Percentiles rank a stretch among this genome's conserved stretches.
Evolutionary conservation across 2,797 vertebrate genomes (phyloP).

Genomic region (Stomatorhinus walkeri): DNA sequence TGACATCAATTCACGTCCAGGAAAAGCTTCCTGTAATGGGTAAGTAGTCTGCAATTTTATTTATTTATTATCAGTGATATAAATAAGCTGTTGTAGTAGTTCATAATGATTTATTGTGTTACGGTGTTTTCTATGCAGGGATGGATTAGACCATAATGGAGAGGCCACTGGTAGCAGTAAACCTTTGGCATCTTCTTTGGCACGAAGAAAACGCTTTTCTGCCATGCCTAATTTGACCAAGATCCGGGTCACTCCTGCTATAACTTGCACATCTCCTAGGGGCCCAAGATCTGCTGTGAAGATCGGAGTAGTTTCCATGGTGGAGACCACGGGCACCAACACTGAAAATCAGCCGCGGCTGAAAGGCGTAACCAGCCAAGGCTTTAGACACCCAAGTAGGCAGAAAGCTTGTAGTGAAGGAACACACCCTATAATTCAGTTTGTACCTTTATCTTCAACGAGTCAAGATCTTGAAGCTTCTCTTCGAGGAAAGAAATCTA

Average conservation of each 20-base stretch:
- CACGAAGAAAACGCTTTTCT: slow-evolving; percentile 79
- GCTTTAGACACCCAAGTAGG: slow-evolving; percentile 48
- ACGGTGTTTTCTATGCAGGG: slow-evolving; percentile 43
- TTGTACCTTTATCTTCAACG: slow-evolving; percentile 22
- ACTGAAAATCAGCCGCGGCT: slow-evolving; percentile 37
- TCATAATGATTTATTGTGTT: background rate
- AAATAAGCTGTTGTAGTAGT: background rate
- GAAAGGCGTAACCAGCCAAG: slow-evolving; percentile 34
- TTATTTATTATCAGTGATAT: background rate
- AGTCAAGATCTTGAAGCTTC: background rate
- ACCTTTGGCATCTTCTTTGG: slow-evolving; percentile 49
- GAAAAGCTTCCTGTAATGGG: background rate
- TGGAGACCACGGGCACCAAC: slow-evolving; percentile 27
- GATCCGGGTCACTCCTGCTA: slow-evolving; percentile 61
- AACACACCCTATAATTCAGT: slow-evolving; percentile 38
- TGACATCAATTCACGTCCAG: slow-evolving; percentile 18
- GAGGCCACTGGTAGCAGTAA: slow-evolving; percentile 44
- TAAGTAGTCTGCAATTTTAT: slow-evolving; percentile 10
- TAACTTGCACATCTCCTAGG: slow-evolving; percentile 39
- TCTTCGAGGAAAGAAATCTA: background rate
- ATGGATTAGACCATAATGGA: slow-evolving; percentile 43
- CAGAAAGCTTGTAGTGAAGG: background rate
- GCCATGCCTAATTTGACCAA: slow-evolving; percentile 64
- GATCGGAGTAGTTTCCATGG: slow-evolving; percentile 30
- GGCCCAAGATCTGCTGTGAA: slow-evolving; percentile 49